Base-by-base conservation (phyloP, 2,888 invertebrate species). In the Drosophila macrospina region DNA sequence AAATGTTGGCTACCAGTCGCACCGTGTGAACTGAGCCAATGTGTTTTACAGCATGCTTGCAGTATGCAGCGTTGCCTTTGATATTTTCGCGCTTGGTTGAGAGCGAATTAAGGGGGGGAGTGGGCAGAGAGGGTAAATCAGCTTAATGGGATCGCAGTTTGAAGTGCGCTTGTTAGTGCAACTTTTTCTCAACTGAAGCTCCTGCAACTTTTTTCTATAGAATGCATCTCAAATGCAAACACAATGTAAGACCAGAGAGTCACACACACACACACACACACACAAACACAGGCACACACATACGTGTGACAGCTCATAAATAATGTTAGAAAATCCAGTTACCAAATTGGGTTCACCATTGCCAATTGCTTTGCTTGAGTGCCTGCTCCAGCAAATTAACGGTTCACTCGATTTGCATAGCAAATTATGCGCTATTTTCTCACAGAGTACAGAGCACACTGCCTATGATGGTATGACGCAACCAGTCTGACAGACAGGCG, bases 351-450 rank as follows among this genome's bases (percentile, higher is more conserved):
- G 82, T 83, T 78, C 86, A 78, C 81, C 80, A 87, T 69, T 63
- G 70, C 55, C 75, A 67, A 74, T 76, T 80, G 59, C 11, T 36
- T 36, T 26, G 15, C 36, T 45, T 39, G 39, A 36, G 57, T 64
- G 68, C 11, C 37, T 71, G 68, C 57, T 62, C 60, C 59, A 65
- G 89, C 56, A 73, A 87, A 89, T 88, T 89, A 87, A 89, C 76
- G 81, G 90, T 81, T 75, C 61, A 73, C 85, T 79, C 70, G 71
- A 89, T 87, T 87, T 89, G 89, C 90, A 87, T 89, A 87, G 80
- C 74, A 89, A 86, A 88, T 87, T 79, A 86, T 89, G 89, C 77
- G 86, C 89, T 79, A 88, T 87, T 79, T 88, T 69, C 68, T 78
- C 73, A 88, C 69, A 41, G 32, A 41, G 32, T 54, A 32, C 54